Evolutionary conservation across 2,888 invertebrate genomes (phyloP).

Genomic region (Pemphredon lugubris): DNA sequence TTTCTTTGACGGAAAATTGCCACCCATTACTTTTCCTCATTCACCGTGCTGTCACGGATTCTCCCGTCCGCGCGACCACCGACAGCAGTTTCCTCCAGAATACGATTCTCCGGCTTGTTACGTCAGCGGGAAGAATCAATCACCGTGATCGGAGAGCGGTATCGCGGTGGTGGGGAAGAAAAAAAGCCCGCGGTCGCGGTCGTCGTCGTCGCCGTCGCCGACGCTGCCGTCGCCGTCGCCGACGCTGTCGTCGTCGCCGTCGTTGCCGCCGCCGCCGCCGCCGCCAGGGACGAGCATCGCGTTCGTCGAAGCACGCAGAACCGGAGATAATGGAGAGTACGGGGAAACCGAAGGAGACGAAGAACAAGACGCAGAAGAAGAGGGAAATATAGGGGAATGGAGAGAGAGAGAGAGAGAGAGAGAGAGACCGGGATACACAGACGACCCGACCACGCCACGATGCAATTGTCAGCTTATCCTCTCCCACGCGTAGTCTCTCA

Average conservation of each 20-base stretch:
- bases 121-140: background rate
- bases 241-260: no score
- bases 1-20: background rate
- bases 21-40: no score
- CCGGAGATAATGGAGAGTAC: no score
- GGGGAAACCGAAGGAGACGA: background rate
- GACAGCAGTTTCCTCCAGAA: no score
- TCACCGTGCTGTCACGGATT: no score
- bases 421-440: background rate
- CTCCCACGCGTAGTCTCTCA: slow-evolving; percentile 47
- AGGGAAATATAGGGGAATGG: background rate
- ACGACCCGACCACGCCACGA: slow-evolving; percentile 19
- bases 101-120: no score
- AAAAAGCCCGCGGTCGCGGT: slow-evolving; percentile 1
- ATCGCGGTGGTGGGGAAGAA: slow-evolving; percentile 3
- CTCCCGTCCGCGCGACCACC: no score
- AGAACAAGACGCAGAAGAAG: background rate
- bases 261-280: no score
- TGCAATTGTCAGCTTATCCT: slow-evolving; percentile 54
- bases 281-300: slow-evolving; percentile 1
- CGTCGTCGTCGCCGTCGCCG: no score
- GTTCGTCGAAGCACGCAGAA: background rate
- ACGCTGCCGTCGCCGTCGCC: no score
- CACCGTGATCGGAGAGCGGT: slow-evolving; percentile 9
- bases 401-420: background rate